A percentile compares a stretch with the other conserved stretches of the same genome.
phyloP scores from a whole-genome alignment of 2,113 vertebrate genomes.

The Leptocoma aspasia region DNA sequence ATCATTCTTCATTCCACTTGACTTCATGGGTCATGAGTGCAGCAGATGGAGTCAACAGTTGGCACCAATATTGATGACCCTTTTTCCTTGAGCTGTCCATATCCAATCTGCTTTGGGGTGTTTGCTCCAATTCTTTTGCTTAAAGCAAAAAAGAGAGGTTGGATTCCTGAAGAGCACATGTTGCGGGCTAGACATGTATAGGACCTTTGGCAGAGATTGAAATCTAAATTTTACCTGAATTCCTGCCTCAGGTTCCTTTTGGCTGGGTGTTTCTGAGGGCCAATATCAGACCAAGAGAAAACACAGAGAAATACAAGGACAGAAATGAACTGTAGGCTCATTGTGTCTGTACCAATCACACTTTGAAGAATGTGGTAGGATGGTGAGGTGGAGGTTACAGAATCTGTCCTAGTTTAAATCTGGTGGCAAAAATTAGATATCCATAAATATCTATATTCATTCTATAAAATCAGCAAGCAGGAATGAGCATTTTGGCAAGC shows the following conservation, averaged over 20 bases:
- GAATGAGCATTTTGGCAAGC: not conserved
- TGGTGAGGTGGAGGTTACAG: not conserved
- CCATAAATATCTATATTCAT: not conserved
- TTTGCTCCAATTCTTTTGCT: not conserved
- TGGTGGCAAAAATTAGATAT: not conserved
- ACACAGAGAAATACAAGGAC: not conserved
- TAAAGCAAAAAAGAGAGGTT: not conserved
- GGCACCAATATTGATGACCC: not conserved
- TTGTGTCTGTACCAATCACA: not conserved
- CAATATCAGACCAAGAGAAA: not conserved
- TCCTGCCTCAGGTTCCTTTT: not conserved
- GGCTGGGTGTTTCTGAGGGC: not conserved
- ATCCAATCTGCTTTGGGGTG: not conserved
- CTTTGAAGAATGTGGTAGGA: not conserved
- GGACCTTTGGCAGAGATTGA: not conserved
- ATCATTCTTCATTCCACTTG: slow-evolving; percentile 32
- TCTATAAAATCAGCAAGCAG: not conserved
- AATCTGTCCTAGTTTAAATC: not conserved
- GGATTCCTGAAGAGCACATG: not conserved
- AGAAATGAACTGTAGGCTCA: not conserved
- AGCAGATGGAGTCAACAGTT: slow-evolving; percentile 33
- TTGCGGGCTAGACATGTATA: not conserved
- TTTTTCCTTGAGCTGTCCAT: not conserved
- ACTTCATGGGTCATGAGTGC: not conserved
- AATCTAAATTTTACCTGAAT: not conserved